A percentile compares a stretch with the other conserved stretches of the same genome.
These are phyloP conservation scores for Falco novaeseelandiae DNA, from an alignment of 2,797 vertebrate genomes.

Conservation along the genomic window DNA sequence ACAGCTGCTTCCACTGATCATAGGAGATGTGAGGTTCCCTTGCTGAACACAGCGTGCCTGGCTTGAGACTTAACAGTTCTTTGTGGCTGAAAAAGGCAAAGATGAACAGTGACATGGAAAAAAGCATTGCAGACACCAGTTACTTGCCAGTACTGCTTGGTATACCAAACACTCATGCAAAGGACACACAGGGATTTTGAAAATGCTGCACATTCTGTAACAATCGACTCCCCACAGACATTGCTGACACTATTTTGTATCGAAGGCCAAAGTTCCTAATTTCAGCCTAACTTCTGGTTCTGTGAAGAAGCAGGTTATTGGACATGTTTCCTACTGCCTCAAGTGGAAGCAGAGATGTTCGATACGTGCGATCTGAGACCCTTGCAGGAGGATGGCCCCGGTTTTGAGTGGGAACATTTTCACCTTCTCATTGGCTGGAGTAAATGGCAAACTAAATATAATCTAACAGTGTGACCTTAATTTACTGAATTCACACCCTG, in stretches of 20 bases:
- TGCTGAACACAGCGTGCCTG: conserved; percentile 64
- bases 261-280: conserved; percentile 81
- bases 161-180: conserved; percentile 71
- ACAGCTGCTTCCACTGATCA: conserved; percentile 75
- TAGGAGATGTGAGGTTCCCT: conserved; percentile 64
- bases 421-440: conserved; percentile 46
- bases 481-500: conserved; percentile 65
- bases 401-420: neutral
- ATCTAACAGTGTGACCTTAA: conserved; percentile 70
- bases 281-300: conserved; percentile 75
- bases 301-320: conserved; percentile 64
- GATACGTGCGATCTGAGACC: conserved; percentile 21
- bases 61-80: conserved; percentile 64
- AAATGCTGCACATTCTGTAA: conserved; percentile 80
- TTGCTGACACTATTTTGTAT: conserved; percentile 72
- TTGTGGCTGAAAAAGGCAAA: conserved; percentile 54
- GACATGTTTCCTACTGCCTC: conserved; percentile 38
- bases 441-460: conserved; percentile 71
- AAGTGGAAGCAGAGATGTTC: conserved; percentile 38
- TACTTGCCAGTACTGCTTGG: conserved; percentile 52
- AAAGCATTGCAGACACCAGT: conserved; percentile 8
- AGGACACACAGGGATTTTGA: conserved; percentile 78
- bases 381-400: conserved; percentile 44
- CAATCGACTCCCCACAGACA: conserved; percentile 72
- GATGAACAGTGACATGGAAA: conserved; percentile 10